phyloP scores from a whole-genome alignment of 53 echinoderm and acorn worm species.

The Holothuria scabra region DNA sequence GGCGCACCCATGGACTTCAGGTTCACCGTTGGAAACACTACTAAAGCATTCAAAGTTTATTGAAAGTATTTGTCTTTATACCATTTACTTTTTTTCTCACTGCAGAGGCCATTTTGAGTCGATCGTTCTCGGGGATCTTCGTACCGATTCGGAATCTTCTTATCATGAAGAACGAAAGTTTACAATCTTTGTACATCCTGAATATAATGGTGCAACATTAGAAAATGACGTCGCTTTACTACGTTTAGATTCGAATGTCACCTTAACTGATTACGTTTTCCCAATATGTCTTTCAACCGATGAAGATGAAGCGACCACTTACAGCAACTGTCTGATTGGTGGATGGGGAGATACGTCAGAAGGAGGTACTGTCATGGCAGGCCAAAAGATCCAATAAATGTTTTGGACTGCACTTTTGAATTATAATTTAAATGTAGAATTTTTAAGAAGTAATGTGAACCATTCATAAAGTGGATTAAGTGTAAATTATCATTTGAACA shows the following conservation, averaged over 20 bases:
- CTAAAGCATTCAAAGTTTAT: no score
- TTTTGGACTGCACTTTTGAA: no score
- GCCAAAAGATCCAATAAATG: no score
- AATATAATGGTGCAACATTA: not conserved
- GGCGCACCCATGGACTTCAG: no score
- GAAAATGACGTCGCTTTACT: not conserved
- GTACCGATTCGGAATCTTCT: not conserved
- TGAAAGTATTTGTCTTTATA: no score
- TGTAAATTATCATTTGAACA: no score
- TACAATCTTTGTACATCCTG: not conserved
- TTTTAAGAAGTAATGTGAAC: no score
- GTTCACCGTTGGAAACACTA: no score
- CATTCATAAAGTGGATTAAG: no score
- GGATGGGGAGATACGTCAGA: constrained; percentile 17
- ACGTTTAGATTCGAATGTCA: not conserved
- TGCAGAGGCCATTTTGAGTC: not conserved
- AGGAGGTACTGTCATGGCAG: not conserved
- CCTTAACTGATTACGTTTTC: not conserved
- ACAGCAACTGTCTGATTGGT: constrained; percentile 5
- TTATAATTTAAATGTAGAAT: no score
- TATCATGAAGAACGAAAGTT: not conserved
- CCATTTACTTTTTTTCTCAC: not conserved
- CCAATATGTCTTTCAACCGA: not conserved
- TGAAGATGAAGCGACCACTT: not conserved
- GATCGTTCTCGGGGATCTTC: not conserved